Evolutionary conservation across 2,888 invertebrate species (phyloP).

Genomic region (Epirrhoe tristata): DNA sequence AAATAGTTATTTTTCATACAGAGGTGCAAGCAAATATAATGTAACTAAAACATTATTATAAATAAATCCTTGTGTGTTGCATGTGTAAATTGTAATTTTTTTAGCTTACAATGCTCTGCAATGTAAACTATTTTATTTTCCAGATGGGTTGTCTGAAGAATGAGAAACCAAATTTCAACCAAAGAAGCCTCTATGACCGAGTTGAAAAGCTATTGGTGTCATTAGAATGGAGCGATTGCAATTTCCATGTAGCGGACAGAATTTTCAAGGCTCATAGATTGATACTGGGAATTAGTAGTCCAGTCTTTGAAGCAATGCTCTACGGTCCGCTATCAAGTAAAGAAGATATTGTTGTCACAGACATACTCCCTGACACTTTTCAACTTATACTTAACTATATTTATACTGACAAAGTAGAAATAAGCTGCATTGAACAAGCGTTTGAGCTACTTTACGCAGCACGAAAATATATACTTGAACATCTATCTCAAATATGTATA

Average conservation of each 20-base stretch:
- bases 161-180: slow-evolving; percentile 53
- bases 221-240: slow-evolving; percentile 86
- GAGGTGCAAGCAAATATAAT: too few relatives aligned
- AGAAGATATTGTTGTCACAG: slow-evolving; percentile 81
- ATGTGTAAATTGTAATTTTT: too few relatives aligned
- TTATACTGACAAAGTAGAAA: slow-evolving; percentile 85
- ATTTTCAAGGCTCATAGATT: slow-evolving; percentile 86
- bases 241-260: slow-evolving; percentile 81
- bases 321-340: slow-evolving; percentile 86
- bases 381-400: slow-evolving; percentile 86
- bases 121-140: slow-evolving; percentile 45
- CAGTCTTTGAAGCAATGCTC: slow-evolving; percentile 89
- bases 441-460: slow-evolving; percentile 87
- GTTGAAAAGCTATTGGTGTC: slow-evolving; percentile 78
- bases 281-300: slow-evolving; percentile 87
- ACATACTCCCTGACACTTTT: slow-evolving; percentile 86
- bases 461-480: slow-evolving; percentile 87
- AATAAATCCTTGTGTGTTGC: too few relatives aligned
- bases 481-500: slow-evolving; percentile 80
- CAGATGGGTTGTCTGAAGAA: slow-evolving; percentile 73
- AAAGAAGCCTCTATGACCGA: slow-evolving; percentile 74
- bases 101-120: background rate
- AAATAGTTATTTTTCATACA: too few relatives aligned
- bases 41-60: too few relatives aligned
- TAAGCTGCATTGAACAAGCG: slow-evolving; percentile 84